Base-by-base conservation (phyloP, 2,888 invertebrate genomes). In the Subacronicta megacephala region DNA sequence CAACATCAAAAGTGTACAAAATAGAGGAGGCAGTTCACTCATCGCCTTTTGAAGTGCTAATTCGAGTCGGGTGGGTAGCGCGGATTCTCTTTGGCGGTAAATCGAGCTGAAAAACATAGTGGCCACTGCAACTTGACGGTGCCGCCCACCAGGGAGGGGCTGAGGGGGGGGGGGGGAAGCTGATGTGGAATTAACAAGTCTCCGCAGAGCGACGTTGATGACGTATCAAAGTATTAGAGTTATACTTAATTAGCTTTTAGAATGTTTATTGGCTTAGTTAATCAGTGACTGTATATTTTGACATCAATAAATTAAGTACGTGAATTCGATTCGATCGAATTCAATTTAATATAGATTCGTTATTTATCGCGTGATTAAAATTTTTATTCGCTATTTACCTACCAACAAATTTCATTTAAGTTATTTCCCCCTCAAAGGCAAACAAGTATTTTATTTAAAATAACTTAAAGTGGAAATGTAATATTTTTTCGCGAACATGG, bases 21-120 rank as follows among this genome's bases (percentile, higher is more conserved):
- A 74, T 62, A 62, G 53, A 67, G 42, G 49, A 59, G 59, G 56
- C 35, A 7, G 43, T 46, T 56, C 60, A 45, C 60, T 63, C 70
- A 42, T 37, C 58, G 73, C 68, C 76, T 73, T 77, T 77, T 78
- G 74, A 76, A 76, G 78, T 76, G 78, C 64, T 78, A 78, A 77
- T 77, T 71, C 54, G 33, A 15, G 46, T 49, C 29, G 61, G 55
- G 50, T 3, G 52, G 43, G 46, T 4, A 17, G 55, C 53, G 60
- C 45, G 38, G 49, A 18, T 52, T 35, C 72, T 46, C 69, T 65
- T 60, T 70, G 73, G 47, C 44, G 45, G 60, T 43, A 50, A 65
- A 76, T 72, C 61, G 72, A 65, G 72, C 77, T 62, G 59, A 57
- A 67, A 61, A 65, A 73, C 61, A 56, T 61, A 57, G 62, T 56